These are phyloP conservation scores for Anisognathus igniventris DNA, from an alignment of 2,797 vertebrate genomes.

Conservation along the genomic window DNA sequence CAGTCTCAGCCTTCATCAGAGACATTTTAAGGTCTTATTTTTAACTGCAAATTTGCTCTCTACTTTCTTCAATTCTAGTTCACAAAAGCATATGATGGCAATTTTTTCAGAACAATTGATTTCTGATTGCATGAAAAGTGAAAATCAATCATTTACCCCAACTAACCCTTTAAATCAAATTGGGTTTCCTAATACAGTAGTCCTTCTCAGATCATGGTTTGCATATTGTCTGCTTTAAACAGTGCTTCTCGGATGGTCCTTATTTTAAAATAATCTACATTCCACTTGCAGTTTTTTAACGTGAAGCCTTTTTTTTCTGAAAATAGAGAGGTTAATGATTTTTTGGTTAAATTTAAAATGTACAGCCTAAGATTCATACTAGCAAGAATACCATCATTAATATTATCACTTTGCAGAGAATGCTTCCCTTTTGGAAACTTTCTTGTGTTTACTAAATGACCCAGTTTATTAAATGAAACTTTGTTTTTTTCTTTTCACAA, in stretches of 20 bases:
- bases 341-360: background rate
- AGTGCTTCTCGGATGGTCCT: background rate
- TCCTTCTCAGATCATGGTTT: background rate
- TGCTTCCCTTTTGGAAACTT: background rate
- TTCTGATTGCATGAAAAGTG: conserved; percentile 1
- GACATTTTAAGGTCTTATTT: background rate
- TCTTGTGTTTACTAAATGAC: background rate
- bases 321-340: background rate
- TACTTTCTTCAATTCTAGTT: background rate
- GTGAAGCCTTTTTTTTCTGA: background rate
- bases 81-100: background rate
- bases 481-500: background rate
- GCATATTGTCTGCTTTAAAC: background rate
- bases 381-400: background rate
- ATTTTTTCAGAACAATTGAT: conserved; percentile 15
- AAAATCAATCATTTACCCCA: background rate
- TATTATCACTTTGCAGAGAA: background rate
- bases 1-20: background rate
- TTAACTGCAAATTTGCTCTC: background rate
- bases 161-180: background rate
- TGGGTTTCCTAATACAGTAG: background rate
- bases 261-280: background rate
- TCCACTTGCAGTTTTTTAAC: background rate
- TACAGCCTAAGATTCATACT: background rate
- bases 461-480: background rate